Conservation (phyloP, 2,113 vertebrate genomes). For the Ictalurus furcatus region DNA sequence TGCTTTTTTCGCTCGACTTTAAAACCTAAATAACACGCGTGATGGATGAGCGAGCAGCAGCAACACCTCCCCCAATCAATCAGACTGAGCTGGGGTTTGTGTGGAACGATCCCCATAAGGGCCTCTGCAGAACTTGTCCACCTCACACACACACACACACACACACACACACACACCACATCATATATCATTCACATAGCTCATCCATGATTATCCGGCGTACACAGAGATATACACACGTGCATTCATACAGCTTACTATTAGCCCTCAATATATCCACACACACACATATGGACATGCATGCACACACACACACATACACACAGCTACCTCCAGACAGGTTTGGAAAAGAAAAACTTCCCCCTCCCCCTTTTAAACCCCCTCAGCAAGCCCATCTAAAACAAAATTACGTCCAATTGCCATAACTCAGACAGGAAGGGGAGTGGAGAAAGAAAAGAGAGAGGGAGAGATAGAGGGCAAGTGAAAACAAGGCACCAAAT, state of each 20-base stretch:
- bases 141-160: slow-evolving; percentile 28
- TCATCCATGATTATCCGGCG: not conserved
- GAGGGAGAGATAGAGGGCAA: slow-evolving; percentile 48
- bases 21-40: slow-evolving; percentile 77
- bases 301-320: slow-evolving; percentile 12
- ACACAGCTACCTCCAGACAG: not conserved
- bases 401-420: slow-evolving; percentile 61
- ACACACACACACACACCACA: slow-evolving; percentile 26
- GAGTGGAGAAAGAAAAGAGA: slow-evolving; percentile 32
- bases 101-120: slow-evolving; percentile 60
- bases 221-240: not conserved
- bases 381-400: slow-evolving; percentile 42
- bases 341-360: not conserved
- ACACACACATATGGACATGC: not conserved
- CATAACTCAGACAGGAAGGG: slow-evolving; percentile 59
- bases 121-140: slow-evolving; percentile 56
- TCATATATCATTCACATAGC: not conserved
- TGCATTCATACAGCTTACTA: not conserved
- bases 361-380: not conserved
- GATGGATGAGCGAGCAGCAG: slow-evolving; percentile 76
- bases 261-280: not conserved
- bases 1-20: slow-evolving; percentile 68
- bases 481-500: slow-evolving; percentile 70
- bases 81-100: slow-evolving; percentile 53
- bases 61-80: slow-evolving; percentile 76